Base-by-base conservation (phyloP, 2,888 invertebrate genomes). In the Meta bourneti region DNA sequence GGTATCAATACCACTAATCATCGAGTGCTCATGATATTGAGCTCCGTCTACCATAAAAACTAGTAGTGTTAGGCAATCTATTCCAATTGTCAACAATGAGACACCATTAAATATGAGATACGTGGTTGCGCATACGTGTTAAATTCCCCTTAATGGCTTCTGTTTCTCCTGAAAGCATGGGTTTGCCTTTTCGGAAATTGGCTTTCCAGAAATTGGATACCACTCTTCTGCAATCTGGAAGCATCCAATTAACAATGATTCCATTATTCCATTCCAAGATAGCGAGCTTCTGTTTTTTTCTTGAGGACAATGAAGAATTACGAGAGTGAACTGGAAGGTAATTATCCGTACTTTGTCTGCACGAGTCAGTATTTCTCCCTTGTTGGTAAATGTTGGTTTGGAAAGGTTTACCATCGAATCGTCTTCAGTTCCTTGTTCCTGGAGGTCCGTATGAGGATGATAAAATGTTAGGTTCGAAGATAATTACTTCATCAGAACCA, bases 401-500 rank as follows among this genome's bases (percentile, higher is more conserved):
- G 34, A 34, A 34, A 4, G 34, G 34, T 52, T 49, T 69, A n/a
- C 74, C 11, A 20, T 0, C 19, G 16, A 69, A 69, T 77, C n/a
- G 49, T 5, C 16, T 74, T 74, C 48, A 6, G 20, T 48, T 34
- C n/a, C 19, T 51, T 52, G 0, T 11, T 20, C 79, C 79, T 54
- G 61, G 52, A 61, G 79, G 79, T 79, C 79, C 72, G 7, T 52
- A 11, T 72, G 72, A 9, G n/a, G 72, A 19, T 72, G 19, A 16
- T 72, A 16, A 34, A 19, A 72, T 69, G 16, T 5, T 11, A 5
- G 71, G 75, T 20, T 8, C 9, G 48, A 48, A 52, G 78, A 52
- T 78, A 78, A 78, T 78, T 78, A 19, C 78, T 78, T 52, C 52
- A 52, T 52, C 78, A n/a, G n/a, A 51, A 51, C 51, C 78, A 78